Evolutionary conservation across 1,140 invertebrate genomes (phyloP).

Genomic region (Cephus cinctus): DNA sequence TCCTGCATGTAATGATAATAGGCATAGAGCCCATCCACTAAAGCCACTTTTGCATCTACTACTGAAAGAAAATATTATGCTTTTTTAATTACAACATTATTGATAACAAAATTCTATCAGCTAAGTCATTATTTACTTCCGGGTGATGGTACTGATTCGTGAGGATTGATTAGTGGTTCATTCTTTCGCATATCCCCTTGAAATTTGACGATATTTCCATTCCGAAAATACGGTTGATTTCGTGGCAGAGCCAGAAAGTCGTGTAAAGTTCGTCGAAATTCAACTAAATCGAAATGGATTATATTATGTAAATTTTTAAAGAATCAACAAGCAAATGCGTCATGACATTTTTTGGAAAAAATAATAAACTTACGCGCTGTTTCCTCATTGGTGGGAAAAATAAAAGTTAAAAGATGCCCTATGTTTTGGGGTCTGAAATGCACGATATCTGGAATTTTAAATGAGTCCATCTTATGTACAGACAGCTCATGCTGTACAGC

Average conservation of each 20-base stretch:
- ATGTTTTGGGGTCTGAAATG: constrained; percentile 60
- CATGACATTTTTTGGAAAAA: constrained; percentile 21
- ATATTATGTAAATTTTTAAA: constrained; percentile 16
- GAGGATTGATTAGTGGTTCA: constrained; percentile 71
- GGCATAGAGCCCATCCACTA: constrained; percentile 84
- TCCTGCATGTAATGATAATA: constrained; percentile 99
- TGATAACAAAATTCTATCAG: constrained; percentile 4
- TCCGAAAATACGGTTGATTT: constrained; percentile 70
- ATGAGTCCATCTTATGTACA: constrained; percentile 20
- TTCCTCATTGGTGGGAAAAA: constrained; percentile 67
- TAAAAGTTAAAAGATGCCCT: constrained; percentile 73
- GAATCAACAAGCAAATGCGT: constrained; percentile 23
- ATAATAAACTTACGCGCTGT: constrained; percentile 59
- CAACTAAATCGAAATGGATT: constrained; percentile 56
- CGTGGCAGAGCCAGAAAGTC: constrained; percentile 66
- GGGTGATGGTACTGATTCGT: constrained; percentile 59
- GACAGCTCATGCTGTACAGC: constrained; percentile 59
- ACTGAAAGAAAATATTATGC: constrained; percentile 35
- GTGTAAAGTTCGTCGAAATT: constrained; percentile 66
- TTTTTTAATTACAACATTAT: constrained; percentile 2
- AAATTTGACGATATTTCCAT: constrained; percentile 67
- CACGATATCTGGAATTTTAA: constrained; percentile 34
- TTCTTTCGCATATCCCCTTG: constrained; percentile 49
- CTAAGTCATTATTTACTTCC: constrained; percentile 43
- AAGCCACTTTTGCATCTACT: constrained; percentile 56